These are phyloP conservation scores for Gallinago stenura DNA, from an alignment of 2,797 vertebrate species.

Conservation along the genomic window DNA sequence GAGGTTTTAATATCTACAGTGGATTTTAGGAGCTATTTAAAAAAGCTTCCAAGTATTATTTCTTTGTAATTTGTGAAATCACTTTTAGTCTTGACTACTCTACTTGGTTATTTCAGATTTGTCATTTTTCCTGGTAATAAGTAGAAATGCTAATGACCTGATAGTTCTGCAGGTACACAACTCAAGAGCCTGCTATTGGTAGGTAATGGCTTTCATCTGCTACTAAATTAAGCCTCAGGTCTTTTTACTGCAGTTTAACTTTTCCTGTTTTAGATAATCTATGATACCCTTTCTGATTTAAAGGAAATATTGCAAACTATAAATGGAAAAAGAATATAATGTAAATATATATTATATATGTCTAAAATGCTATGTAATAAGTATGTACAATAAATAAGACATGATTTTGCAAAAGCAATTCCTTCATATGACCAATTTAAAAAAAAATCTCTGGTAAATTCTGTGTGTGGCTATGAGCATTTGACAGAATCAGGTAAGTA, in stretches of 20 bases:
- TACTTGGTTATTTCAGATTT: conserved; percentile 1
- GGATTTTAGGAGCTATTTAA: background rate
- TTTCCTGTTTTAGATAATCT: background rate
- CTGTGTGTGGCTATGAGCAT: background rate
- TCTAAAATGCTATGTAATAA: background rate
- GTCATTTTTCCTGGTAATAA: conserved; percentile 11
- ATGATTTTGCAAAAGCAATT: background rate
- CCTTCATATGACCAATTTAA: background rate
- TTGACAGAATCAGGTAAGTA: background rate
- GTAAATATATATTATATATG: background rate
- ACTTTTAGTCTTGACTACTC: background rate
- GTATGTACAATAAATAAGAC: background rate
- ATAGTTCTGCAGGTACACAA: background rate
- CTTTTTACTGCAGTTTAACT: background rate
- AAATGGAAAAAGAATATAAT: background rate
- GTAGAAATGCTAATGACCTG: background rate
- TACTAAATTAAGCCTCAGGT: background rate
- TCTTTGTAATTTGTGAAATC: background rate
- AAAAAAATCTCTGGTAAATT: background rate
- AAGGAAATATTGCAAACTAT: background rate
- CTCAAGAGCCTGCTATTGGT: background rate
- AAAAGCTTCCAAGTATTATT: background rate
- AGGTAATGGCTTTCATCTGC: background rate
- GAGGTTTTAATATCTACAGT: background rate
- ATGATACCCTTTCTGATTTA: background rate